A percentile compares a stretch with the other conserved stretches of the same genome.
Evolutionary conservation across 2,888 invertebrate species (phyloP).

Genomic region (Euplagia quadripunctaria): DNA sequence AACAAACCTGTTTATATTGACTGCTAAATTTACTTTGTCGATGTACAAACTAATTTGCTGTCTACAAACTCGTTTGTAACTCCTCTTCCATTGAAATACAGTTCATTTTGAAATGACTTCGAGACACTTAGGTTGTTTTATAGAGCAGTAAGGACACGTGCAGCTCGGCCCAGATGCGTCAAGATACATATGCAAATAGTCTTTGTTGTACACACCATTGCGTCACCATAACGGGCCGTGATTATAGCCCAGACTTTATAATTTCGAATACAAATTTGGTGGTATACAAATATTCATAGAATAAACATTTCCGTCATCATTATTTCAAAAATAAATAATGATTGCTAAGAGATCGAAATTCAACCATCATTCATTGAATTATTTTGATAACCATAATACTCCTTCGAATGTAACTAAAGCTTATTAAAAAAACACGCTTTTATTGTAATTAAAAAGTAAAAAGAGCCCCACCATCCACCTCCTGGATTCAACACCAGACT

Average conservation of each 20-base stretch:
- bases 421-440: too few relatives aligned
- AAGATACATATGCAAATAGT: constrained; percentile 81
- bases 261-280: constrained; percentile 25
- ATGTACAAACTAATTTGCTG: constrained; percentile 35
- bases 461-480: too few relatives aligned
- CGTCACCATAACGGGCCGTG: constrained; percentile 74
- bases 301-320: neutral
- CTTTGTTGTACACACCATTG: constrained; percentile 79
- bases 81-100: constrained; percentile 29
- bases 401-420: too few relatives aligned
- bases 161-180: constrained; percentile 64
- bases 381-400: too few relatives aligned
- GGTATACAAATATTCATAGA: neutral
- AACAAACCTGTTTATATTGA: constrained; percentile 25
- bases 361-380: neutral
- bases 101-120: constrained; percentile 32
- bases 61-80: constrained; percentile 15
- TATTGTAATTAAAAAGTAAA: too few relatives aligned
- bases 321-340: neutral
- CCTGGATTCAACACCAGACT: too few relatives aligned
- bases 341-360: neutral
- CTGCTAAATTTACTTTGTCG: constrained; percentile 50
- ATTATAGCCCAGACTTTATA: constrained; percentile 60
- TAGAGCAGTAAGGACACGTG: constrained; percentile 53
- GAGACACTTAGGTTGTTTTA: constrained; percentile 24